Evolutionary conservation across 2,888 invertebrate species (phyloP), one percentile per base, ranked within the genome.

Genomic region (Brenthis daphne): DNA sequence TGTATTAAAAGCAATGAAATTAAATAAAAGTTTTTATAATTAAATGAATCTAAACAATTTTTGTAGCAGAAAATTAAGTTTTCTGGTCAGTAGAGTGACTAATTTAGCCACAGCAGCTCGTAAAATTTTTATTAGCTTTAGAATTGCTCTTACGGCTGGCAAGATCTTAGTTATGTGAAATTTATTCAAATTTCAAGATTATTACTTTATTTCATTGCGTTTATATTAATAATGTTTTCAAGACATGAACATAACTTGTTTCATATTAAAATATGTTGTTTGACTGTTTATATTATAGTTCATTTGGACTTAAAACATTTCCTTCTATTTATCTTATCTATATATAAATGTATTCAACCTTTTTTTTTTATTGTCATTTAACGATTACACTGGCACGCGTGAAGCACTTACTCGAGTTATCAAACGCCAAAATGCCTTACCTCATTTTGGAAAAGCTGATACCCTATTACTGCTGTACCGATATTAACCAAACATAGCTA

Each of bases 51-150:
- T 13, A 53, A 53, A 63, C 37, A 63, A 51, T 20, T 63, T 63
- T 37, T 43, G 53, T 53, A 53, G 63, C 63, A 63, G 63, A 63
- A 63, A 53, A 60, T 60, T 60, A 16, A 37, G 63, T 63, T 63
- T 53, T 53, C 51, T 63, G 51, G 63, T 63, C 53, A 53, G 51
- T 53, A 16, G 53, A 53, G 63, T 63, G 63, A 63, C 51, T 63
- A 63, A 63, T 63, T 63, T 63, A 53, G 51, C 63, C 37, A 51
- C 51, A 53, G 51, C 37, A 13, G 63, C 16, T 63, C 33, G 53
- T 63, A 63, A 63, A 63, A 63, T 43, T 63, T 63, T 63, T 63
- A 63, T 63, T 63, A 53, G 16, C 53, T 37, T 20, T 51, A 60
- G 43, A 63, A 63, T 63, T 63, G 53, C 63, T 63, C 33, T 53